These are phyloP conservation scores for Acleris sparsana DNA, from an alignment of 2,888 invertebrate genomes.

Conservation along the genomic window DNA sequence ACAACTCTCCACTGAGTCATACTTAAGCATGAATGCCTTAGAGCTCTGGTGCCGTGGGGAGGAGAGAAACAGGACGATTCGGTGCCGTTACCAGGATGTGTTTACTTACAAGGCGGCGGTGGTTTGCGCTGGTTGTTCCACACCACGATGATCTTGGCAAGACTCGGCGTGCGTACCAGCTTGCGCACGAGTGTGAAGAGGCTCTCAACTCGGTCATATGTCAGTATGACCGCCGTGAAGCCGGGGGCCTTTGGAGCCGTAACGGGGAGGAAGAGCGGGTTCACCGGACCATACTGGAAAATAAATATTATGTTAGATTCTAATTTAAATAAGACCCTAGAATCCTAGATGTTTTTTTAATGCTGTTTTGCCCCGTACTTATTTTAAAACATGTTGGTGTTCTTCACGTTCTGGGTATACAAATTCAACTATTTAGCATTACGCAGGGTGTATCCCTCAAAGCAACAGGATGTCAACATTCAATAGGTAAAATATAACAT, in stretches of 20 bases:
- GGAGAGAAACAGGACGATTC: constrained; percentile 69
- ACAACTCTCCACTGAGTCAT: constrained; percentile 52
- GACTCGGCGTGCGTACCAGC: constrained; percentile 93
- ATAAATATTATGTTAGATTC: background rate
- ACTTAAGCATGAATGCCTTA: constrained; percentile 84
- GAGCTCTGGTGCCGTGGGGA: constrained; percentile 93
- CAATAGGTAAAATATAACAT: too few species aligned
- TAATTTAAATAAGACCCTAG: background rate
- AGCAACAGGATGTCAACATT: too few species aligned
- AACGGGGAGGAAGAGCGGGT: constrained; percentile 93
- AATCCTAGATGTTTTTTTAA: too few species aligned
- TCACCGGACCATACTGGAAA: constrained; percentile 84
- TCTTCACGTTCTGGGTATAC: too few species aligned
- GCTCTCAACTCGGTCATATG: constrained; percentile 95
- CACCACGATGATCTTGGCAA: constrained; percentile 95
- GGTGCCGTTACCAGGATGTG: background rate
- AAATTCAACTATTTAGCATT: too few species aligned
- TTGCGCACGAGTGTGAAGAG: constrained; percentile 93
- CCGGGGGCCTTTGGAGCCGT: constrained; percentile 94
- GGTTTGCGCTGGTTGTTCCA: constrained; percentile 98
- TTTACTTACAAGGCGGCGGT: constrained; percentile 91
- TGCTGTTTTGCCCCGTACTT: too few species aligned
- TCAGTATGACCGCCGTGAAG: constrained; percentile 97
- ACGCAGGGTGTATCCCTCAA: too few species aligned
- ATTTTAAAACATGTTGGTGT: too few species aligned